Base-by-base conservation (phyloP, 2,888 invertebrate species). In the Drosophila hamatofila region DNA sequence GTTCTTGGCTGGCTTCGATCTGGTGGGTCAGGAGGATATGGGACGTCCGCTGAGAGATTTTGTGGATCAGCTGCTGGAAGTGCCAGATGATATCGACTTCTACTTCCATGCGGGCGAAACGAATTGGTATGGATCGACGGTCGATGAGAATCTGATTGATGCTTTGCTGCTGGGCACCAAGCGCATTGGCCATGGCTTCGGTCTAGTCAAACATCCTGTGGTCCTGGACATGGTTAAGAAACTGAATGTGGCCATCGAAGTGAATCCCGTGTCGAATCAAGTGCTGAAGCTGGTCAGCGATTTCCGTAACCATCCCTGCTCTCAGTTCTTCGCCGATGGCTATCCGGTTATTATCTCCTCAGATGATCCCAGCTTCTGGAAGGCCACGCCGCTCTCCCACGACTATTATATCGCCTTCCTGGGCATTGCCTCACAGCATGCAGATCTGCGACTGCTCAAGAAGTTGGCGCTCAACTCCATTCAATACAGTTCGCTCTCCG, bases 31-130 rank as follows among this genome's bases (percentile, higher is more conserved):
- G 85, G 97, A 97, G 91, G 97, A 97, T 83, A 90, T 93, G 52
- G 96, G 96, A 0, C 92, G 93, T 39, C 95, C 96, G 0, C 91
- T 97, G 0, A 90, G 94, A 41, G 94, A 95, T 18, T 96, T 95
- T 71, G 93, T 94, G 0, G 93, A 95, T 0, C 93, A 94, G 72
- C 89, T 97, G 39, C 79, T 94, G 27, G 88, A 91, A 6, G 90
- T 94, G 3, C 93, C 94, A 0, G 91, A 93, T 0, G 78, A 90
- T 27, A 92, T 96, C 0, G 93, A 95, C 55, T 96, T 95, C 84
- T 97, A 95, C 89, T 96, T 97, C 87, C 97, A 97, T 89, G 96
- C 97, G 0, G 97, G 96, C 0, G 97, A 97, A 92, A 97, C 97
- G 0, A 95, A 96, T 89, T 96, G 96, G 96, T 94, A 93, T 85